Conservation (phyloP, 2,113 vertebrate species). For the Bettongia penicillata region DNA sequence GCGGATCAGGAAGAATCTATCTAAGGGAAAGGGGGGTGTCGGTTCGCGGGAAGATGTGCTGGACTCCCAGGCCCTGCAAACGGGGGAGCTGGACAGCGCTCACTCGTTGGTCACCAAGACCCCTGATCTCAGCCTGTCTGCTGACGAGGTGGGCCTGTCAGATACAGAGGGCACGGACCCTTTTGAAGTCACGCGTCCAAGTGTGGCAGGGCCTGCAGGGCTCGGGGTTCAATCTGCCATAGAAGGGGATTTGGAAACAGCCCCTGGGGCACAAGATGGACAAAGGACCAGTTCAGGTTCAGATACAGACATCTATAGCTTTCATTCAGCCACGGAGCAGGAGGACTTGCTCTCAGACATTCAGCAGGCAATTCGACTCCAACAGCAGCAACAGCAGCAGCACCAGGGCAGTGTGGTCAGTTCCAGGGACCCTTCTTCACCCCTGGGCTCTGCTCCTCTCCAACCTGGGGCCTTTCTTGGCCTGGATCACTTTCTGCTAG, state of each 20-base stretch:
- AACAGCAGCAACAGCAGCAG: slow-evolving; percentile 87
- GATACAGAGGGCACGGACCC: slow-evolving; percentile 83
- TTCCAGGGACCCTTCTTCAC: slow-evolving; percentile 25
- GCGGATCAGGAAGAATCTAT: slow-evolving; percentile 92
- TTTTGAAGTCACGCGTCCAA: slow-evolving; percentile 49
- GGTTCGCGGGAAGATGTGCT: slow-evolving; percentile 93
- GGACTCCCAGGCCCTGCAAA: slow-evolving; percentile 85
- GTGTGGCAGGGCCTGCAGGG: background rate
- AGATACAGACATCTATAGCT: slow-evolving; percentile 98
- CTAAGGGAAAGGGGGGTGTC: slow-evolving; percentile 88
- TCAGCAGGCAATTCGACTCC: slow-evolving; percentile 94
- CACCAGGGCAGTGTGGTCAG: slow-evolving; percentile 22
- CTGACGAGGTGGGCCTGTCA: slow-evolving; percentile 92
- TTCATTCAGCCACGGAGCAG: slow-evolving; percentile 96
- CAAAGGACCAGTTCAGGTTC: slow-evolving; percentile 95
- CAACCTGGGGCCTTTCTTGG: slow-evolving; percentile 67
- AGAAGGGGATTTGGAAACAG: slow-evolving; percentile 80
- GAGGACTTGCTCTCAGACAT: slow-evolving; percentile 98
- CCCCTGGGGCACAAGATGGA: slow-evolving; percentile 85
- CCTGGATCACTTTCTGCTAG: slow-evolving; percentile 62
- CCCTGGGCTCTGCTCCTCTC: slow-evolving; percentile 16
- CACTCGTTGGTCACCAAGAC: slow-evolving; percentile 89
- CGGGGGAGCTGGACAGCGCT: slow-evolving; percentile 90
- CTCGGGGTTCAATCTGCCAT: background rate
- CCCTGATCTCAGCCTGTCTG: slow-evolving; percentile 91